These are phyloP conservation scores for Aphaenogaster floridana DNA, from an alignment of 1,140 invertebrate genomes.

Conservation along the genomic window DNA sequence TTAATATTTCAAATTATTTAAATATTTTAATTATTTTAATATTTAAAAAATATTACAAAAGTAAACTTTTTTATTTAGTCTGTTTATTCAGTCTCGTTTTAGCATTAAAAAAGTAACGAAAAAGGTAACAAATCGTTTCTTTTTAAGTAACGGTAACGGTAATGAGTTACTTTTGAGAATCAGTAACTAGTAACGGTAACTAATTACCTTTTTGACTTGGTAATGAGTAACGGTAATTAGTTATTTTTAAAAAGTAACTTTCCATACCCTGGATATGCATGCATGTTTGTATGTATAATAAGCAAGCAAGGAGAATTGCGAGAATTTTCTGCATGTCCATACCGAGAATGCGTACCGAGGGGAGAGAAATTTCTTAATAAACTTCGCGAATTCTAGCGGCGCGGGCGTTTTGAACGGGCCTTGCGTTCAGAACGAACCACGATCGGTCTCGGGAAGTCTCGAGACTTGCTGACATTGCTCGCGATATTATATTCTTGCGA, in stretches of 20 bases:
- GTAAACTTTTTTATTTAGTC: too few species aligned
- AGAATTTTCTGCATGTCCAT: slow-evolving; percentile 45
- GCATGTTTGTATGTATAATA: slow-evolving; percentile 17
- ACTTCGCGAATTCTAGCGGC: slow-evolving; percentile 18
- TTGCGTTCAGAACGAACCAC: slow-evolving; percentile 30
- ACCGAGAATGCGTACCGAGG: slow-evolving; percentile 37
- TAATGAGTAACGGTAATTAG: neutral
- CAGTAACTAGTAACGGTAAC: too few species aligned
- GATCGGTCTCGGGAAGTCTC: neutral
- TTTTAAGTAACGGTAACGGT: too few species aligned
- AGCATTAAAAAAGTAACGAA: too few species aligned
- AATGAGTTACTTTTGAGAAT: too few species aligned
- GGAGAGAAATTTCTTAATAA: slow-evolving; percentile 46
- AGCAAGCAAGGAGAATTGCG: slow-evolving; percentile 33
- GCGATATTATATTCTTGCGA: neutral
- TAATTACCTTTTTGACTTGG: too few species aligned
- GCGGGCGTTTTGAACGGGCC: neutral
- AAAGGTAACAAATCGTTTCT: too few species aligned
- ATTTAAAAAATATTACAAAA: too few species aligned
- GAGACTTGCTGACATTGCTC: neutral
- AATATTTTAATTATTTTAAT: too few species aligned
- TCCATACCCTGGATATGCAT: neutral
- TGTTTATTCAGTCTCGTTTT: too few species aligned
- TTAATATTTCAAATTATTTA: too few species aligned
- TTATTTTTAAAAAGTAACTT: neutral